Conservation (phyloP, 2,797 vertebrate species). For the Tokudaia muenninki region DNA sequence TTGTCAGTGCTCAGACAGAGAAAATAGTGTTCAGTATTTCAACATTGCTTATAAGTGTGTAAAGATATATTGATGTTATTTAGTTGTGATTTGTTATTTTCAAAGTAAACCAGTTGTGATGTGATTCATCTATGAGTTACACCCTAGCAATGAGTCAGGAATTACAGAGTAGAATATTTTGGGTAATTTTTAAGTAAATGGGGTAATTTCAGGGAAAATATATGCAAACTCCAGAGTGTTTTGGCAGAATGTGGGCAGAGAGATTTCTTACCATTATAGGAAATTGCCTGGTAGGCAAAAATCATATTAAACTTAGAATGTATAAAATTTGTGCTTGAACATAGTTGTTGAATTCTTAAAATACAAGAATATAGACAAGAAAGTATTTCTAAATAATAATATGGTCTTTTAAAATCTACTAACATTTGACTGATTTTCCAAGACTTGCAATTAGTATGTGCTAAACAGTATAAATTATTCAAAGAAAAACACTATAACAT, state of each 20-base stretch:
- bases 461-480: neutral
- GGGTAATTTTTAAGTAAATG: constrained; percentile 69
- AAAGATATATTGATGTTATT: constrained; percentile 57
- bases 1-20: neutral
- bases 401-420: neutral
- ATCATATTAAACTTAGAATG: constrained; percentile 65
- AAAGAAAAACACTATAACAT: constrained; percentile 1
- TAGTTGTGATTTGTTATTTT: constrained; percentile 46
- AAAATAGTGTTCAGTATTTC: constrained; percentile 17
- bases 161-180: constrained; percentile 52
- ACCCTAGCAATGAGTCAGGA: constrained; percentile 44
- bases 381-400: constrained; percentile 65
- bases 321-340: constrained; percentile 52
- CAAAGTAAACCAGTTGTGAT: constrained; percentile 40
- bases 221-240: constrained; percentile 56
- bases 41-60: constrained; percentile 35
- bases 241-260: constrained; percentile 60
- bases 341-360: constrained; percentile 66
- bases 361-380: constrained; percentile 10
- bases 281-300: constrained; percentile 69
- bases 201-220: constrained; percentile 71
- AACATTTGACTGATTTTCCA: neutral
- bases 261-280: constrained; percentile 69
- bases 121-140: constrained; percentile 47
- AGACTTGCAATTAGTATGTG: neutral